These are phyloP conservation scores for Ormyrus rosae DNA, from an alignment of 2,888 invertebrate genomes.

Conservation along the genomic window DNA sequence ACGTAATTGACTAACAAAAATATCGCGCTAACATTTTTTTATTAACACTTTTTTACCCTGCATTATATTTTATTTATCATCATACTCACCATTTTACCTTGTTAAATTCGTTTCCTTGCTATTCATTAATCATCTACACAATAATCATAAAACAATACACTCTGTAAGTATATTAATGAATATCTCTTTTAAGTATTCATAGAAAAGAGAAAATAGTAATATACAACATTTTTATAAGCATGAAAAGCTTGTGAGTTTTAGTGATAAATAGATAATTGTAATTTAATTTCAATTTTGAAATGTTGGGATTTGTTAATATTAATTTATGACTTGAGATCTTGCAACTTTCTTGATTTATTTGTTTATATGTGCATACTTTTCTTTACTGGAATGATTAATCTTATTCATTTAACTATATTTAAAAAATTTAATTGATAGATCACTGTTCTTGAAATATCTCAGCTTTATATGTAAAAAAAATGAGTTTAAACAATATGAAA, in stretches of 20 bases:
- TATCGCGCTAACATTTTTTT: slow-evolving; percentile 45
- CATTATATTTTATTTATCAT: slow-evolving; percentile 50
- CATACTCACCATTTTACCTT: slow-evolving; percentile 40
- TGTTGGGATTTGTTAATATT: neutral
- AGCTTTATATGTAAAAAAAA: too few relatives aligned
- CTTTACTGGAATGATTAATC: slow-evolving; percentile 19
- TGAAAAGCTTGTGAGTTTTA: slow-evolving; percentile 47
- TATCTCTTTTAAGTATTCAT: slow-evolving; percentile 32
- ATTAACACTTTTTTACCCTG: slow-evolving; percentile 39
- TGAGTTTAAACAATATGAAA: neutral
- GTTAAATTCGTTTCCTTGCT: slow-evolving; percentile 54
- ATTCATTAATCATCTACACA: slow-evolving; percentile 58
- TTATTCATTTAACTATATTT: slow-evolving; percentile 7
- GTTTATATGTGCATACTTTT: slow-evolving; percentile 1
- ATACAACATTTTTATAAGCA: slow-evolving; percentile 41
- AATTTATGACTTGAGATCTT: slow-evolving; percentile 11
- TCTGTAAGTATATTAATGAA: slow-evolving; percentile 58
- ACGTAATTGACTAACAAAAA: slow-evolving; percentile 43
- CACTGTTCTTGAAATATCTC: too few relatives aligned
- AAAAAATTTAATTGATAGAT: neutral
- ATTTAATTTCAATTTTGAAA: neutral
- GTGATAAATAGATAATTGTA: slow-evolving; percentile 12
- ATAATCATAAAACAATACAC: slow-evolving; percentile 58
- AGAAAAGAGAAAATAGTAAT: slow-evolving; percentile 28
- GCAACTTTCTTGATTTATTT: too few relatives aligned